Percentiles rank a stretch among this genome's conserved stretches.
phyloP scores from a whole-genome alignment of 92 coral and sea anemone species.

The Muricea muricata region DNA sequence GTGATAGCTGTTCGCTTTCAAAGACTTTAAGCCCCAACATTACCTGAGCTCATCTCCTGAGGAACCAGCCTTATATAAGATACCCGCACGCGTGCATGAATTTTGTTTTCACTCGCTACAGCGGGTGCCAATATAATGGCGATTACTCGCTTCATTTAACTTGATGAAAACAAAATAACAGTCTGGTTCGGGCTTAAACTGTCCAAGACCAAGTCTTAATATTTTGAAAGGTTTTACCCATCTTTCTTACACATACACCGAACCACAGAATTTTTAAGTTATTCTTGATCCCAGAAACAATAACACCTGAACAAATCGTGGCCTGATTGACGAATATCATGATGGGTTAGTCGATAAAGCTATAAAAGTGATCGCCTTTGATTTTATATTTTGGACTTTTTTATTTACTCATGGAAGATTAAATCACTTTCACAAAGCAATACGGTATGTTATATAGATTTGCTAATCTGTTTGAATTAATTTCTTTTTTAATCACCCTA shows the following conservation, averaged over 20 bases:
- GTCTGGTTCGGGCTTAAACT: not conserved
- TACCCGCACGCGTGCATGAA: constrained; percentile 5
- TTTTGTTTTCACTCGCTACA: constrained; percentile 17
- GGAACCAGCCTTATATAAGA: not conserved
- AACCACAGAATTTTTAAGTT: not conserved
- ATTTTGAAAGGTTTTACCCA: not conserved
- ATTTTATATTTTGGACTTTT: not conserved
- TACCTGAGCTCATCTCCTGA: too few species aligned
- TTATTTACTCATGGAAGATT: not conserved
- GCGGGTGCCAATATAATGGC: constrained; percentile 31
- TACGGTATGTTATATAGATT: not conserved
- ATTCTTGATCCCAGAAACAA: not conserved
- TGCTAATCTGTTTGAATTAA: not conserved
- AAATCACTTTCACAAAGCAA: not conserved
- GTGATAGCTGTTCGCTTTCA: too few species aligned
- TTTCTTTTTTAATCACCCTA: not conserved
- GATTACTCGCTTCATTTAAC: constrained; percentile 11
- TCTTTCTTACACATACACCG: not conserved
- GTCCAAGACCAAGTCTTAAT: not conserved
- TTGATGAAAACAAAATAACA: not conserved
- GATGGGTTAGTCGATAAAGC: not conserved
- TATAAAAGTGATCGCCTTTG: not conserved
- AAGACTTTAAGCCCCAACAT: too few species aligned
- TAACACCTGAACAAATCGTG: not conserved
- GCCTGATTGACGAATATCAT: not conserved